phyloP scores from a whole-genome alignment of 2,113 vertebrate genomes.

The Pholis gunnellus region DNA sequence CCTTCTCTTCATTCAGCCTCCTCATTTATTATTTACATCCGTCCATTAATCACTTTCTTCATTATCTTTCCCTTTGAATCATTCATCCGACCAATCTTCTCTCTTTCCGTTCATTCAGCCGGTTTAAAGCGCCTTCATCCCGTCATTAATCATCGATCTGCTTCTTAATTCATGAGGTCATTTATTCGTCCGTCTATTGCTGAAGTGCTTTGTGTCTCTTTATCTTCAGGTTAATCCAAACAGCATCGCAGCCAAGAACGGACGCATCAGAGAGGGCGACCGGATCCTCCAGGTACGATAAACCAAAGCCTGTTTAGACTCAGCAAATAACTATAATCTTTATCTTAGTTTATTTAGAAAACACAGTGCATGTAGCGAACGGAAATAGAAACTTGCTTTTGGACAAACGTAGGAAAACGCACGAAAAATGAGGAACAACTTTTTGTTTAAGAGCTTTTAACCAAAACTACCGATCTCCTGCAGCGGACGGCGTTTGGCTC shows the following conservation, averaged over 20 bases:
- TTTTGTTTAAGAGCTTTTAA: too few species aligned
- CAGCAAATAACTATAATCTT: too few species aligned
- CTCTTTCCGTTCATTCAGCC: neutral
- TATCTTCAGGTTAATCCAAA: conserved; percentile 87
- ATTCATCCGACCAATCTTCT: neutral
- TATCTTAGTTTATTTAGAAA: too few species aligned
- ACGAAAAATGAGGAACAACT: too few species aligned
- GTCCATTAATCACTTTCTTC: conserved; percentile 1
- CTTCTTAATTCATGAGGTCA: conserved; percentile 1
- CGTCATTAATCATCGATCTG: neutral
- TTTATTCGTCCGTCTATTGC: neutral
- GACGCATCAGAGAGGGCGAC: conserved; percentile 88
- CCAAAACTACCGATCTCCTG: neutral
- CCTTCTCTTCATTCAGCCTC: neutral
- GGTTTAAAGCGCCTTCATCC: too few species aligned
- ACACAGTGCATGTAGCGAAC: too few species aligned
- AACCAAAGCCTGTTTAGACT: too few species aligned
- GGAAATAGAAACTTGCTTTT: too few species aligned
- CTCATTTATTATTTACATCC: neutral
- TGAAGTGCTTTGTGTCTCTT: too few species aligned
- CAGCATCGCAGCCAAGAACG: conserved; percentile 90
- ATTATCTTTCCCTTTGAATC: neutral
- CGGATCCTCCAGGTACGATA: conserved; percentile 79
- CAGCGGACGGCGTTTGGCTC: neutral
- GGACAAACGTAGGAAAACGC: too few species aligned